Conservation (phyloP, 2,888 invertebrate species). For the Pecten maximus region DNA sequence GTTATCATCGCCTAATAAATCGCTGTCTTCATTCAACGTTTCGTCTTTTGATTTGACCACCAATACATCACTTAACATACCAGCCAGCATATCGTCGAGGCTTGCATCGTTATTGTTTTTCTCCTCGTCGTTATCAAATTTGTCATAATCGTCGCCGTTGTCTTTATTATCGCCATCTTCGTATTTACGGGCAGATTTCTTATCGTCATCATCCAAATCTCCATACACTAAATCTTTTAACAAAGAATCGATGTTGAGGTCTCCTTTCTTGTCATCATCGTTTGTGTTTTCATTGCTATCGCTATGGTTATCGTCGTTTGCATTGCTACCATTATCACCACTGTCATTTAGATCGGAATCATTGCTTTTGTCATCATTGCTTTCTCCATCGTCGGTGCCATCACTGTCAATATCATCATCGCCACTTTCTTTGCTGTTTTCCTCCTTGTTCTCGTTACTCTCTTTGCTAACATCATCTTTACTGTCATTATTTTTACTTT, state of each 20-base stretch:
- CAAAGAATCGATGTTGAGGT: background rate
- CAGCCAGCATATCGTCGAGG: background rate
- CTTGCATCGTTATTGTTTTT: background rate
- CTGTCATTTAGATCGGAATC: no score
- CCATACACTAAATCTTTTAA: background rate
- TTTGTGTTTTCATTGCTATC: background rate
- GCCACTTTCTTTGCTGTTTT: background rate
- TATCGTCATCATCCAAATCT: background rate
- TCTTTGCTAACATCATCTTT: no score
- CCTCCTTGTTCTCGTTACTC: no score
- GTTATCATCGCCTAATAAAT: background rate
- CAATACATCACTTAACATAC: no score
- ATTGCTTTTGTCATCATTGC: conserved; percentile 34
- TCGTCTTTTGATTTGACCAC: no score
- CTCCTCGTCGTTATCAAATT: background rate
- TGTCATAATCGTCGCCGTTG: background rate
- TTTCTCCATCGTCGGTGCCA: no score
- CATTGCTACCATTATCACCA: background rate
- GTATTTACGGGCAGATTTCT: background rate
- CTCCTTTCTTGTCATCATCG: background rate
- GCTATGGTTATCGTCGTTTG: background rate
- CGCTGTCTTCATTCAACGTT: background rate
- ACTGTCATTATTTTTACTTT: no score
- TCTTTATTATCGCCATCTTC: background rate
- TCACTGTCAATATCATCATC: no score